phyloP scores from a whole-genome alignment of 2,113 vertebrate species.

The Pomatorhinus ruficollis region DNA sequence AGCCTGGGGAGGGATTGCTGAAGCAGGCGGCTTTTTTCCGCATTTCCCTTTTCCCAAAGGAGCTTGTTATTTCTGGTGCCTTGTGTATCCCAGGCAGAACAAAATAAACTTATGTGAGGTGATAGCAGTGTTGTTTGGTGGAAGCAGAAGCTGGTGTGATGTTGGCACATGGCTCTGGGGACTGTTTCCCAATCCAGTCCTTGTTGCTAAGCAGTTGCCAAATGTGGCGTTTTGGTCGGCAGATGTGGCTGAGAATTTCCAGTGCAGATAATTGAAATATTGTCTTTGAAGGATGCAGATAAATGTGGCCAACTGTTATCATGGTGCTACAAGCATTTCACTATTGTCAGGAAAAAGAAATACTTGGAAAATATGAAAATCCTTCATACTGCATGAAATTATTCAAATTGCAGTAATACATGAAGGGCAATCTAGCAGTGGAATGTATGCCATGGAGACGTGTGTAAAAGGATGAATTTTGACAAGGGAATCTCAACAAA shows the following conservation, averaged over 20 bases:
- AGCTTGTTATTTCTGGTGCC: conserved; percentile 20
- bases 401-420: neutral
- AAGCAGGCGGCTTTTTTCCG: neutral
- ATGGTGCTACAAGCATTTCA: neutral
- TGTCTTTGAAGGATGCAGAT: conserved; percentile 17
- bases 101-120: neutral
- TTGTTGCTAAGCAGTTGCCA: neutral
- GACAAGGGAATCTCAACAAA: neutral
- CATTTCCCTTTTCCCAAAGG: neutral
- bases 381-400: neutral
- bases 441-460: neutral
- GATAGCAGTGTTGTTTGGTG: neutral
- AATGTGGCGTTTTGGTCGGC: neutral
- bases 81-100: neutral
- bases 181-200: neutral
- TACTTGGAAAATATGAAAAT: neutral
- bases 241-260: neutral
- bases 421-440: neutral
- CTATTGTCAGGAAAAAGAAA: neutral
- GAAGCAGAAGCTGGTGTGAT: conserved; percentile 2
- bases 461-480: neutral
- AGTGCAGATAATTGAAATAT: neutral
- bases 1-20: neutral
- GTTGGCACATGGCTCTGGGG: neutral
- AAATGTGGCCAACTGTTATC: neutral